Conservation (phyloP, 2,888 invertebrate species). For the Andrena fulva region DNA sequence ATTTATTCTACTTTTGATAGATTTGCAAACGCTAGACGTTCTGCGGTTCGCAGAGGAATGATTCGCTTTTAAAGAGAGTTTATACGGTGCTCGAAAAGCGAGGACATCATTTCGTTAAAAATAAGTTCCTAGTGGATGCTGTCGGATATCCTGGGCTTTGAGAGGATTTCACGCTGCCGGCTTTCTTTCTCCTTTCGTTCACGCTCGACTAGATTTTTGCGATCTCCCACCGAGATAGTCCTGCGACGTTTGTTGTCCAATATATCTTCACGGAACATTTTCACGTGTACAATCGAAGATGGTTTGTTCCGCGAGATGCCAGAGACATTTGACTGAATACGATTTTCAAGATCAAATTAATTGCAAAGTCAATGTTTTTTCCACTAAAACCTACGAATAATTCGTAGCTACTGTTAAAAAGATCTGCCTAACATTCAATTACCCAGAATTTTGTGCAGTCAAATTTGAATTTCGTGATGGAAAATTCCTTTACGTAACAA, state of each 20-base stretch:
- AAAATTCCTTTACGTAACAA: too few relatives aligned
- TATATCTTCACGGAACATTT: neutral
- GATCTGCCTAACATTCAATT: too few relatives aligned
- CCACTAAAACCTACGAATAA: too few relatives aligned
- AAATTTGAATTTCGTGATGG: too few relatives aligned
- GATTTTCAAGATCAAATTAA: neutral
- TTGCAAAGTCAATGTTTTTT: neutral
- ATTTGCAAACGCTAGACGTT: neutral
- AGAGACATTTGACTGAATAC: neutral
- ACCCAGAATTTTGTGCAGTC: too few relatives aligned
- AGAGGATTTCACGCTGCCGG: conserved; percentile 83
- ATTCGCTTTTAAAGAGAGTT: conserved; percentile 4
- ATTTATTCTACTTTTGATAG: too few relatives aligned
- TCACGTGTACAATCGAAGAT: neutral
- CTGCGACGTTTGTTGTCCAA: neutral
- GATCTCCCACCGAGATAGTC: conserved; percentile 17
- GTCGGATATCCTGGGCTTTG: conserved; percentile 85
- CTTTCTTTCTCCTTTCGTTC: conserved; percentile 34
- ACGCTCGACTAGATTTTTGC: conserved; percentile 5
- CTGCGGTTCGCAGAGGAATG: neutral
- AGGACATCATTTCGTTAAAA: conserved; percentile 85
- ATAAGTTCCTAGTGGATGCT: conserved; percentile 83
- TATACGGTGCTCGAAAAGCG: neutral
- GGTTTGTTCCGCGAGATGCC: neutral
- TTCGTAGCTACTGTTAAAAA: too few relatives aligned